Conservation (phyloP, 2,113 vertebrate species). For the Nothoprocta pentlandii region DNA sequence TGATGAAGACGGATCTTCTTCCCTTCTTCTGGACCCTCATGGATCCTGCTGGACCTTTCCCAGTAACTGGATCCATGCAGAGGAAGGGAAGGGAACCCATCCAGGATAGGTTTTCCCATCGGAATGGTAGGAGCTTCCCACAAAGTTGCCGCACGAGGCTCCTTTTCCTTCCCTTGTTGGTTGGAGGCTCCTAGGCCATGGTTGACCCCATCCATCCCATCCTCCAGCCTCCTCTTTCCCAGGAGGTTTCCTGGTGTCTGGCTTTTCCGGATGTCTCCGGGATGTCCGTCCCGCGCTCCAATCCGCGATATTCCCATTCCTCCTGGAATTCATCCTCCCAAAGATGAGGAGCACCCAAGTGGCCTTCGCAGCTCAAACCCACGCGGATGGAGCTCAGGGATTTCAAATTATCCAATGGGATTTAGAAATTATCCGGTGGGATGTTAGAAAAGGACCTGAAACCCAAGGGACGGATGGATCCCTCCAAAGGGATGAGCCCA, state of each 20-base stretch:
- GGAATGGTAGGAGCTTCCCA: neutral
- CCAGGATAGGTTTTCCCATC: neutral
- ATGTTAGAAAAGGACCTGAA: no score
- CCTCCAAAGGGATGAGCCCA: neutral
- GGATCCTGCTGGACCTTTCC: no score
- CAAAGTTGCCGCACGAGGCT: no score
- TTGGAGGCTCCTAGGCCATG: neutral
- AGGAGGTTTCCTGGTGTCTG: neutral
- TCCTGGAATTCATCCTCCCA: no score
- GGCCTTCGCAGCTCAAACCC: neutral
- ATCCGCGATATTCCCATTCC: no score
- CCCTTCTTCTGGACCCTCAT: neutral
- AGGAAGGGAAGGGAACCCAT: neutral
- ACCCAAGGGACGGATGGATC: neutral
- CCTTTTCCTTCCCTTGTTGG: no score
- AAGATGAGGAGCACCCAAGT: neutral
- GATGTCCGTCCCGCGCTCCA: neutral
- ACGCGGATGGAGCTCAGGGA: no score
- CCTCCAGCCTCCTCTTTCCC: neutral
- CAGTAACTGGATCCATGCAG: neutral
- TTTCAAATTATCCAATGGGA: no score
- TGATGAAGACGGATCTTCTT: neutral
- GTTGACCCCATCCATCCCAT: neutral
- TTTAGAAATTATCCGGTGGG: accelerated
- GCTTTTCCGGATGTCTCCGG: neutral